Conservation (phyloP, 2,888 invertebrate genomes). For the Brachylomia viminalis region DNA sequence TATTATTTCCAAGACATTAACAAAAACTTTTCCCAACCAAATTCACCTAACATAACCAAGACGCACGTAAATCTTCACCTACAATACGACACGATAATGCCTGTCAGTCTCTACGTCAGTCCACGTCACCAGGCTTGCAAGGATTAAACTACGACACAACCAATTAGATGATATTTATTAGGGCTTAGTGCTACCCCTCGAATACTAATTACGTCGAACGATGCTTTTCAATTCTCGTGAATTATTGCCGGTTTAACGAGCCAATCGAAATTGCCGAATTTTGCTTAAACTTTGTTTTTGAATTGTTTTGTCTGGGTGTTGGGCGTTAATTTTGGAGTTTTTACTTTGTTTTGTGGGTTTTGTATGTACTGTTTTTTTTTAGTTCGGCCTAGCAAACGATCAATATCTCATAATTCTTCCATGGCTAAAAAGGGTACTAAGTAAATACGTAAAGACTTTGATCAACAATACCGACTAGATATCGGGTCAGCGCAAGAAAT, state of each 20-base stretch:
- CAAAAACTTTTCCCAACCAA: background rate
- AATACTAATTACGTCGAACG: conserved; percentile 64
- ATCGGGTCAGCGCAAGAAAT: too few species aligned
- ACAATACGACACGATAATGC: conserved; percentile 49
- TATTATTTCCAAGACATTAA: background rate
- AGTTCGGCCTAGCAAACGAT: accelerated
- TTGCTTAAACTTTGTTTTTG: conserved; percentile 32
- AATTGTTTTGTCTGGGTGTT: conserved; percentile 27
- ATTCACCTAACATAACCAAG: background rate
- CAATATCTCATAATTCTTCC: background rate
- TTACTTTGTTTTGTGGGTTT: background rate
- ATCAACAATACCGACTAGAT: too few species aligned
- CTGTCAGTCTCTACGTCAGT: conserved; percentile 62
- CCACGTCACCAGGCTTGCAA: conserved; percentile 67
- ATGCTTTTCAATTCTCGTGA: conserved; percentile 57
- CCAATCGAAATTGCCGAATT: conserved; percentile 28
- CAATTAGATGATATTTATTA: conserved; percentile 84
- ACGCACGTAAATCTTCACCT: conserved; percentile 48
- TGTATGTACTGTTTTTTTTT: background rate
- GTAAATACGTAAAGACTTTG: background rate
- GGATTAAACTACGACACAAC: conserved; percentile 76
- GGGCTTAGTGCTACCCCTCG: conserved; percentile 69
- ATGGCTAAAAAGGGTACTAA: background rate
- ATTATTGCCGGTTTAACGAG: conserved; percentile 52
- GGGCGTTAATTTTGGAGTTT: conserved; percentile 5